Base-by-base conservation (phyloP, 1,140 invertebrate species). In the Ooceraea biroi region DNA sequence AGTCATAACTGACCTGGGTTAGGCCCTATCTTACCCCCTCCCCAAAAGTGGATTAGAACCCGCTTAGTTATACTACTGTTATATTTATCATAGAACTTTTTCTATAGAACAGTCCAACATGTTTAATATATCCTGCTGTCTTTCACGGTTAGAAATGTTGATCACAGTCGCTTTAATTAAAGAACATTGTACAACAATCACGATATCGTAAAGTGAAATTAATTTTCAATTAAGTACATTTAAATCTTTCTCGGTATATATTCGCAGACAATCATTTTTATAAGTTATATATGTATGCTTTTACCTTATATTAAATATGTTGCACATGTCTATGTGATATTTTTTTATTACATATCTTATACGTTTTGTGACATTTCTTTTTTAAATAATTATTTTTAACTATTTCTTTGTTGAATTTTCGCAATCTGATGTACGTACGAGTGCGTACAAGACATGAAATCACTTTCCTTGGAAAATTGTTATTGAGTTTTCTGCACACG, bases 221-320 rank as follows among this genome's bases (percentile, higher is more conserved):
- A 52, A 3, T 1, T 10, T 66, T 41, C 30, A 44, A 69, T 69
- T 78, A 80, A 69, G 30, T 69, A 78, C 76, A 71, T 19, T 80
- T 60, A 36, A 44, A 19, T 80, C 76, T 44, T 17, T 44, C 14
- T 68, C 17, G 22, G 41, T 27, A 78, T 36, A 7, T 69, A 44
- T 66, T 8, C 30, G 19, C 12, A 22, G 12, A 73, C 0, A 44
- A 41, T 36, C 36, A n/a, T n/a, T n/a, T n/a, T 36, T 36, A 12
- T 22, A 12, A 25, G 14, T 82, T 84, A 92, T 77, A 91, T 63
- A 44, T 94, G 91, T 41, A 94, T 85, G 72, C 90, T 86, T n/a
- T n/a, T n/a, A n/a, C n/a, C n/a, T n/a, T n/a, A n/a, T n/a, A n/a
- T n/a, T n/a, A n/a, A n/a, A n/a, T n/a, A n/a, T n/a, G n/a, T n/a